A percentile compares a stretch with the other conserved stretches of the same genome.
phyloP scores from a whole-genome alignment of 2,113 vertebrate genomes.

The Microtus richardsoni region DNA sequence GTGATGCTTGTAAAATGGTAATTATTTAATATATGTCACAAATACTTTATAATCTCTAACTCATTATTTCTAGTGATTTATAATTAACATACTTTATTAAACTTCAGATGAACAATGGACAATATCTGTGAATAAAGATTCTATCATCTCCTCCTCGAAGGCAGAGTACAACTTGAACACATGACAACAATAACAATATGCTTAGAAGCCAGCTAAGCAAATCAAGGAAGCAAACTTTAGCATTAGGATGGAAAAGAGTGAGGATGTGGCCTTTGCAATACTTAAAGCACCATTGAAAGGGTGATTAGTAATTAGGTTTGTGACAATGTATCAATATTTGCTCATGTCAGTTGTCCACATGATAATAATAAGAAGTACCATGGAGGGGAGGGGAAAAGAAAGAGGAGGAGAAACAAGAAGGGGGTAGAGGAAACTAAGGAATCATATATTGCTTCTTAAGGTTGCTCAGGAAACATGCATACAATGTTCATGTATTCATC shows the following conservation, averaged over 20 bases:
- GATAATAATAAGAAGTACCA: background rate
- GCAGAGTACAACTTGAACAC: background rate
- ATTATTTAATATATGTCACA: background rate
- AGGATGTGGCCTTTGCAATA: background rate
- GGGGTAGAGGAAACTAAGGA: background rate
- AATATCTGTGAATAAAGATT: background rate
- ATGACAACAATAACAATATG: background rate
- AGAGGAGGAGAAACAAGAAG: background rate
- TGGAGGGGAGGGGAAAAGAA: background rate
- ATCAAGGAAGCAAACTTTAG: background rate
- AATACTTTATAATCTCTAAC: background rate
- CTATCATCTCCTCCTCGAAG: background rate
- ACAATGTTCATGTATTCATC: background rate
- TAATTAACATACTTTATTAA: background rate
- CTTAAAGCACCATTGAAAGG: background rate
- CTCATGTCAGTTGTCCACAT: background rate
- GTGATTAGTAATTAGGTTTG: background rate
- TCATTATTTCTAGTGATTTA: conserved; percentile 1
- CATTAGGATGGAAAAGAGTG: background rate
- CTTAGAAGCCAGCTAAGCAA: background rate
- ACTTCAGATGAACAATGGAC: background rate
- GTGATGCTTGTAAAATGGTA: background rate
- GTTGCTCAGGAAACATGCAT: background rate
- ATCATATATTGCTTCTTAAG: background rate
- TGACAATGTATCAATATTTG: background rate